Evolutionary conservation across 2,113 vertebrate species (phyloP), one percentile per base, ranked within the genome.

Genomic region (Eulacestoma nigropectus): DNA sequence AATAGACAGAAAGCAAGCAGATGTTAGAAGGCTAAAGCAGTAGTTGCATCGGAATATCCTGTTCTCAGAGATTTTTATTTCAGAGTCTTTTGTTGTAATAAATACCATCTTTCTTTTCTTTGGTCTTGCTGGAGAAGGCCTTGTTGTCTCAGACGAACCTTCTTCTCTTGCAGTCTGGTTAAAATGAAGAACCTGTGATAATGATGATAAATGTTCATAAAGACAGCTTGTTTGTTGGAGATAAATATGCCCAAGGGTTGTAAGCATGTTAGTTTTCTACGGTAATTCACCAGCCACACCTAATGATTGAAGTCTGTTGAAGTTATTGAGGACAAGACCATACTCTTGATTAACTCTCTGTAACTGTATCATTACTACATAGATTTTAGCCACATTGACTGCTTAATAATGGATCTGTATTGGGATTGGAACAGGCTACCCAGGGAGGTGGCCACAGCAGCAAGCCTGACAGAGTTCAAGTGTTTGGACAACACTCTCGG

Each of bases 181-280:
- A 70, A 96, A 96, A 81, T 90, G 94, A 82, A 97, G 95, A 79
- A 96, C 96, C 93, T 97, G 89, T 75, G 75, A n/a, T n/a, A n/a
- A n/a, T 59, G 32, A 81, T 50, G 37, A 64, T n/a, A 92, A 83
- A 62, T 64, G 14, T 91, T 89, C 37, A 35, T 57, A 56, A 86
- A 86, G 25, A 67, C 25, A 73, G 16, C 10, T 69, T 78, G 13
- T 15, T 85, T 84, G 57, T 25, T 64, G 62, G 42, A 69, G 46
- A 69, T 39, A 50, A 68, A 64, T 50, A 19, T 69, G 9, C 27
- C 20, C 9, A 35, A 63, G 8, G 2, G 6, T 47, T 80, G 8
- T 50, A 63, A 39, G 33, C 22, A 7, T 18, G 9, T 83, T 53
- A 2, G 9, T 69, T 77, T 91, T 46, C 33, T 68, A 3, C 0